Evolutionary conservation across 2,888 invertebrate genomes (phyloP).

Genomic region (Platycnemis pennipes): DNA sequence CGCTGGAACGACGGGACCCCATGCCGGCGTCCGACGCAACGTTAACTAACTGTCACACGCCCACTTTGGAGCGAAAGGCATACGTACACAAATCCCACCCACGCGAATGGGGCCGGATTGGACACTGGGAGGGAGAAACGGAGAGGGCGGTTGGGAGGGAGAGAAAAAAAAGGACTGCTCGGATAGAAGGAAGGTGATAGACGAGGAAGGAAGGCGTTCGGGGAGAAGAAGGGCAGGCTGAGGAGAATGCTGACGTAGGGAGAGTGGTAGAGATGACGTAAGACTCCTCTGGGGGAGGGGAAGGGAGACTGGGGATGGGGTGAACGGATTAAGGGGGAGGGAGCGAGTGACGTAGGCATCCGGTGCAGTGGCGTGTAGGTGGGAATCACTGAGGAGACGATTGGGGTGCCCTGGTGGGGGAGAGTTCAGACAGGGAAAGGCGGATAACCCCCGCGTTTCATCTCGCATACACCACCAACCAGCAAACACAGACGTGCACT

Average conservation of each 20-base stretch:
- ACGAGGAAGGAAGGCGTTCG: neutral
- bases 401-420: neutral
- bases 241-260: constrained; percentile 13
- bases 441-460: constrained; percentile 18
- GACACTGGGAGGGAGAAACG: neutral
- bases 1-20: neutral
- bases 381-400: neutral
- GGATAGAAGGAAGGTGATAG: neutral
- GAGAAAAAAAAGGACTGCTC: too few species aligned
- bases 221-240: neutral
- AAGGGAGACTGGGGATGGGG: neutral
- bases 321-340: too few species aligned
- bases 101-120: neutral
- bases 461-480: neutral
- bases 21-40: neutral
- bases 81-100: neutral
- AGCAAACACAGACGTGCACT: neutral
- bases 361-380: neutral
- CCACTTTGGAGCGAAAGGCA: neutral
- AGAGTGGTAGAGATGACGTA: constrained; percentile 23
- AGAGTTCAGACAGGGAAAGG: neutral
- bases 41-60: neutral
- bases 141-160: neutral
- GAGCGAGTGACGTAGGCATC: neutral
- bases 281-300: neutral